Evolutionary conservation across 2,797 vertebrate genomes (phyloP).

Genomic region (Mormyrops attenuatus): DNA sequence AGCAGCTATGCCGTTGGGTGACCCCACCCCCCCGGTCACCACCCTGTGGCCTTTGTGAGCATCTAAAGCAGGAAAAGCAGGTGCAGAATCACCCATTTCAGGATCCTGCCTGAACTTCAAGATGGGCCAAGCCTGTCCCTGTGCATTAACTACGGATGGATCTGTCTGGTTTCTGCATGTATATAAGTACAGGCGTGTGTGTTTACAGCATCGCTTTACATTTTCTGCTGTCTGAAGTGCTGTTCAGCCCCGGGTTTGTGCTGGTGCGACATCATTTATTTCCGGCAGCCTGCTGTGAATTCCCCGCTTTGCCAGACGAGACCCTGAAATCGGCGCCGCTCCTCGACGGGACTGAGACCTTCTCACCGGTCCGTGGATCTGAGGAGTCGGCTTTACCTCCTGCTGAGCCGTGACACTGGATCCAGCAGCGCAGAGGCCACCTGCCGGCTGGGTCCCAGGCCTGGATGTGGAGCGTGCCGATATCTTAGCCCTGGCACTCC

Average conservation of each 20-base stretch:
- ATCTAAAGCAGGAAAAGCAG: neutral
- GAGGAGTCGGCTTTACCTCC: neutral
- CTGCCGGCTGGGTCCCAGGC: neutral
- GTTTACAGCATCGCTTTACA: neutral
- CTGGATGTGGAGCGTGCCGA: neutral
- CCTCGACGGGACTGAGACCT: neutral
- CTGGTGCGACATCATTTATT: neutral
- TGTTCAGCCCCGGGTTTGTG: neutral
- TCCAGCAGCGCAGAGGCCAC: neutral
- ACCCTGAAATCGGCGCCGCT: neutral
- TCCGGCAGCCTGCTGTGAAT: neutral
- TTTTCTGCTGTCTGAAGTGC: neutral
- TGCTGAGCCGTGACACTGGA: neutral
- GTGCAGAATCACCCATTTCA: neutral
- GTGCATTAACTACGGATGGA: neutral
- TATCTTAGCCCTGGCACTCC: neutral
- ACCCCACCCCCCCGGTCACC: neutral
- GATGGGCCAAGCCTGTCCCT: neutral
- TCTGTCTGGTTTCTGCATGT: neutral
- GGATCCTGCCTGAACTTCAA: neutral
- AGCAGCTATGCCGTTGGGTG: constrained; percentile 93
- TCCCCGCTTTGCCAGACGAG: neutral
- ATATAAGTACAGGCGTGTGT: neutral
- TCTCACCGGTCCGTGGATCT: neutral
- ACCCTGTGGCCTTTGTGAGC: neutral